Conservation (phyloP, 2,113 vertebrate species). For the Alosa alosa region DNA sequence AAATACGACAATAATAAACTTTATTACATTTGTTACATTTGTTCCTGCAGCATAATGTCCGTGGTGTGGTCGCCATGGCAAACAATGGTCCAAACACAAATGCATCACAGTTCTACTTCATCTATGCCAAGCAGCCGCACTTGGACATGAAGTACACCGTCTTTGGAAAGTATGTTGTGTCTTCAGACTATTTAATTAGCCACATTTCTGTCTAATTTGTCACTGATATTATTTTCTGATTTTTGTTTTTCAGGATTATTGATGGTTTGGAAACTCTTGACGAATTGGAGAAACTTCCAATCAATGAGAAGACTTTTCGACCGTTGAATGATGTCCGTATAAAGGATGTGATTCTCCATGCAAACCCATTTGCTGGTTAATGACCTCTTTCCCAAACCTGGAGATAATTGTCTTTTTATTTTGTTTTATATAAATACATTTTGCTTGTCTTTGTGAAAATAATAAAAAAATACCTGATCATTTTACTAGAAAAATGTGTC, state of each 20-base stretch:
- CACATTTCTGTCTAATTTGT: background rate
- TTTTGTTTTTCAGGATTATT: constrained; percentile 79
- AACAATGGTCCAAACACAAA: constrained; percentile 96
- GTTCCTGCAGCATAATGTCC: constrained; percentile 84
- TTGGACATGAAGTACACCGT: constrained; percentile 98
- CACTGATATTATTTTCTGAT: background rate
- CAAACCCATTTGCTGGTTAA: constrained; percentile 92
- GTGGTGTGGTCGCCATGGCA: constrained; percentile 96
- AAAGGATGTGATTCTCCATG: constrained; percentile 92
- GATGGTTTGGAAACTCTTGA: constrained; percentile 94
- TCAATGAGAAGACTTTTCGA: constrained; percentile 94
- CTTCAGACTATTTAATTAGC: background rate
- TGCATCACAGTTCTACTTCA: constrained; percentile 94
- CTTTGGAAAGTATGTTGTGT: constrained; percentile 88
- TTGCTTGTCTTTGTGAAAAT: background rate
- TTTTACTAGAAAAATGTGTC: background rate
- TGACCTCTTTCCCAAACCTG: background rate
- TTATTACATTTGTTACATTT: no score
- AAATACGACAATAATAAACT: background rate
- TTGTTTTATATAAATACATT: background rate
- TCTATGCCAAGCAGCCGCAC: constrained; percentile 93
- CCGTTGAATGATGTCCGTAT: constrained; percentile 89
- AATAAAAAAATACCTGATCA: background rate
- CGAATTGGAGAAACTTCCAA: constrained; percentile 92
- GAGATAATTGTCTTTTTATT: background rate